phyloP scores from a whole-genome alignment of 2,888 invertebrate genomes.

The Lithophane socia region DNA sequence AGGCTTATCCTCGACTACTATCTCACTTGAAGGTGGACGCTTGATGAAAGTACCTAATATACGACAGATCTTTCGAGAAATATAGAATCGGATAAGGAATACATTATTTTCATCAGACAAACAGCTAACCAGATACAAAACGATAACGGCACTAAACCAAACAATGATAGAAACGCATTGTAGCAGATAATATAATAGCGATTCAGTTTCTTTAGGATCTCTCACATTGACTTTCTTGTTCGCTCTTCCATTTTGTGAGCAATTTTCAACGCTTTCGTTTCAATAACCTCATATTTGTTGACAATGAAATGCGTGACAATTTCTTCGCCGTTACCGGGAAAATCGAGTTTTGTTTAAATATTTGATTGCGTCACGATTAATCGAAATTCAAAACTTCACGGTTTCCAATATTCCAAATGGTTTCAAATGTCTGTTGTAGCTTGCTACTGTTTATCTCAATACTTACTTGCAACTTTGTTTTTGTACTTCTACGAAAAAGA shows the following conservation, averaged over 20 bases:
- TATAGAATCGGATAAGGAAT: not conserved
- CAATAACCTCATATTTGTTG: conserved; percentile 76
- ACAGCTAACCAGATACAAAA: conserved; percentile 37
- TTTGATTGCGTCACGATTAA: conserved; percentile 53
- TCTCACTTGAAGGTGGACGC: not conserved
- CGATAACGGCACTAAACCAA: conserved; percentile 60
- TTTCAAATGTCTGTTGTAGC: not conserved
- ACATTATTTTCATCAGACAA: not conserved
- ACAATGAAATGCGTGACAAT: conserved; percentile 79
- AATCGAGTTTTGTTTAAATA: conserved; percentile 54
- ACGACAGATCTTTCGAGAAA: not conserved
- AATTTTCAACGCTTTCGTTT: conserved; percentile 85
- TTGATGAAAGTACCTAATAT: not conserved
- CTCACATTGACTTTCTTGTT: conserved; percentile 75
- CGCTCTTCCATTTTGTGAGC: conserved; percentile 81
- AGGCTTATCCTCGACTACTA: no score
- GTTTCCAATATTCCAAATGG: conserved; percentile 19
- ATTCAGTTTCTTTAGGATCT: conserved; percentile 61
- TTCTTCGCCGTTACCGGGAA: conserved; percentile 47
- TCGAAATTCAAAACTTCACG: conserved; percentile 44
- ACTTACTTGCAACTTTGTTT: not conserved
- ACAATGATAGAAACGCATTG: conserved; percentile 65
- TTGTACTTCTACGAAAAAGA: not conserved
- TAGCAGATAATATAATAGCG: conserved; percentile 61
- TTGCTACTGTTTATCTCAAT: not conserved